A percentile compares a stretch with the other conserved stretches of the same genome.
These are phyloP conservation scores for Diprion similis DNA, from an alignment of 1,140 invertebrate species.

Conservation along the genomic window DNA sequence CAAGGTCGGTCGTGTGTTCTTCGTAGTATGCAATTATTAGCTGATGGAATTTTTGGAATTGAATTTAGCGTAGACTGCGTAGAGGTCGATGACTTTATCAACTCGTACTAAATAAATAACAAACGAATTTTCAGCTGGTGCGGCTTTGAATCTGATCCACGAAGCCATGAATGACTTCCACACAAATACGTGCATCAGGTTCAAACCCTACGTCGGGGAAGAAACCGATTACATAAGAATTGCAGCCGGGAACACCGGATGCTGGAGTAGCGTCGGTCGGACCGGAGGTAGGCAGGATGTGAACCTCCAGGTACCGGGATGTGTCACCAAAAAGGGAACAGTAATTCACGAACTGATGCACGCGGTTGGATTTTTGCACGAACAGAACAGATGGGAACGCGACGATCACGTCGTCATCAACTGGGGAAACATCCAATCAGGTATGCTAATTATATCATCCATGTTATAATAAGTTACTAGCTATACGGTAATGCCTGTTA, in stretches of 20 bases:
- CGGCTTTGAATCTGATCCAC: conserved; percentile 61
- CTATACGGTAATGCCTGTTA: too few relatives aligned
- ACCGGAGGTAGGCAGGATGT: conserved; percentile 75
- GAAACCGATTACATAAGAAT: conserved; percentile 76
- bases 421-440: conserved; percentile 75
- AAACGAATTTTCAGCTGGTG: conserved; percentile 45
- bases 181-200: conserved; percentile 76
- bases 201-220: conserved; percentile 65
- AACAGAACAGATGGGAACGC: conserved; percentile 82
- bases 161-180: conserved; percentile 74
- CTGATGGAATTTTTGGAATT: too few relatives aligned
- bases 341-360: conserved; percentile 89
- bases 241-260: conserved; percentile 73
- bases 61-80: too few relatives aligned
- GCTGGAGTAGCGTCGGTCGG: conserved; percentile 81
- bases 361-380: conserved; percentile 85
- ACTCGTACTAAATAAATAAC: too few relatives aligned
- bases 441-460: conserved; percentile 46
- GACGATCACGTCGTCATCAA: conserved; percentile 77
- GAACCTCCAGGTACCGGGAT: conserved; percentile 77
- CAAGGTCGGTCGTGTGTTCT: background rate
- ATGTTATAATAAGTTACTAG: conserved; percentile 2
- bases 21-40: too few relatives aligned
- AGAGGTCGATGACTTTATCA: too few relatives aligned
- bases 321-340: conserved; percentile 75